phyloP scores from a whole-genome alignment of 1,140 invertebrate genomes.

The Zelostemma sp. region DNA sequence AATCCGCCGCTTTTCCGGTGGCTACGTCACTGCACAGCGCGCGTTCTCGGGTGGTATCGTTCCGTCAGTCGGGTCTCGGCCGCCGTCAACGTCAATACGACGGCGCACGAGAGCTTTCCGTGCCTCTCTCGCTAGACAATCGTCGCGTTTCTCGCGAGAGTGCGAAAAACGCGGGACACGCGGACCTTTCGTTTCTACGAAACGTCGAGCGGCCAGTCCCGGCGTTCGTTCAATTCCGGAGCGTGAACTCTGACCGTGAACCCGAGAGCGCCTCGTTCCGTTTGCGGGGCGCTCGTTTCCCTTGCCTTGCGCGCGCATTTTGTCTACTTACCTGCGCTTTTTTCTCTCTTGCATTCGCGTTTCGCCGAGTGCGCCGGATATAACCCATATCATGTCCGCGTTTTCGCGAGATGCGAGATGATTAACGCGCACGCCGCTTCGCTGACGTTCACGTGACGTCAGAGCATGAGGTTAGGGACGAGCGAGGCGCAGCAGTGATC shows the following conservation, averaged over 20 bases:
- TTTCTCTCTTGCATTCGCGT: background rate
- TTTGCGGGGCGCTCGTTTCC: constrained; percentile 12
- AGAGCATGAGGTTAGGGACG: no score
- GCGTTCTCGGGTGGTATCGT: constrained; percentile 53
- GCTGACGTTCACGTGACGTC: no score
- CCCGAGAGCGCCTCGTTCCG: constrained; percentile 38
- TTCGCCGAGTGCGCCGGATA: background rate
- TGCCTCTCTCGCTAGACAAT: constrained; percentile 34
- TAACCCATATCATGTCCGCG: no score
- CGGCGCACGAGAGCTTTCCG: constrained; percentile 51
- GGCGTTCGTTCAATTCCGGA: constrained; percentile 25
- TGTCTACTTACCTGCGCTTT: background rate
- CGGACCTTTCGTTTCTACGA: no score
- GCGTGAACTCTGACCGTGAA: constrained; percentile 57
- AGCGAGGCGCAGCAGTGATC: no score
- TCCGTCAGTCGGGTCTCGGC: constrained; percentile 68
- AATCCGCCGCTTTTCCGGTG: constrained; percentile 62
- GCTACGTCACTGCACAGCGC: constrained; percentile 65
- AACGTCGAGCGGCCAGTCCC: constrained; percentile 5
- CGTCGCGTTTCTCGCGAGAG: background rate
- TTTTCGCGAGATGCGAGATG: no score
- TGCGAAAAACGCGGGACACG: constrained; percentile 2
- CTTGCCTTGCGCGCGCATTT: constrained; percentile 2
- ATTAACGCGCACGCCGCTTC: no score
- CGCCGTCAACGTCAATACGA: constrained; percentile 67